Evolutionary conservation across 2,888 invertebrate species (phyloP).

Genomic region (Philereme transversata): DNA sequence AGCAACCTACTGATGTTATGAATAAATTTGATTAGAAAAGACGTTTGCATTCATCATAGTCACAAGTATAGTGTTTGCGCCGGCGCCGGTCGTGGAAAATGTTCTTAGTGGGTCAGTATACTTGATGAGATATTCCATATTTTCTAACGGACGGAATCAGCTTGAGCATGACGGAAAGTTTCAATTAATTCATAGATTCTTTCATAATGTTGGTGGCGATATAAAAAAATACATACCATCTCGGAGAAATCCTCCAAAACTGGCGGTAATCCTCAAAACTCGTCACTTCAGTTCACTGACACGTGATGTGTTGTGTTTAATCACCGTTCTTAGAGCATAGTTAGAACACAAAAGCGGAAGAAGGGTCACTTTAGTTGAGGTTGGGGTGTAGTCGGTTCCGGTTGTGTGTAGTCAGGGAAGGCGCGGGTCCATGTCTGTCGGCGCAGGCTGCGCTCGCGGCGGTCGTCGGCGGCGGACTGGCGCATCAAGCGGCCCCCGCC

Average conservation of each 20-base stretch:
- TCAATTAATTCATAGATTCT: slow-evolving; percentile 19
- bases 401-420: slow-evolving; percentile 45
- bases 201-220: slow-evolving; percentile 2
- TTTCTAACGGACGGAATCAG: slow-evolving; percentile 33
- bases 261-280: slow-evolving; percentile 58
- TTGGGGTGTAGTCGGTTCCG: slow-evolving; percentile 40
- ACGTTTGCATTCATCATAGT: neutral
- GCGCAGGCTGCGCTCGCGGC: slow-evolving; percentile 66
- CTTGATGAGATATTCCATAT: slow-evolving; percentile 57
- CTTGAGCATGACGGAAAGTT: slow-evolving; percentile 22
- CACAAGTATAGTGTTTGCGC: slow-evolving; percentile 47
- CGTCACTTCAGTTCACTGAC: slow-evolving; percentile 69
- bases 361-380: slow-evolving; percentile 65
- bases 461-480: slow-evolving; percentile 66
- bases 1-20: neutral
- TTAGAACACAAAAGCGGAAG: slow-evolving; percentile 62
- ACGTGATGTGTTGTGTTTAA: slow-evolving; percentile 50
- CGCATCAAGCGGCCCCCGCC: slow-evolving; percentile 59
- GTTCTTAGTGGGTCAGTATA: slow-evolving; percentile 59
- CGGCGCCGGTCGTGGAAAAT: slow-evolving; percentile 46
- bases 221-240: slow-evolving; percentile 58
- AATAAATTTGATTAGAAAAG: neutral
- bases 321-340: slow-evolving; percentile 67
- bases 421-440: slow-evolving; percentile 60
- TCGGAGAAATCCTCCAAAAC: slow-evolving; percentile 47